A percentile compares a stretch with the other conserved stretches of the same genome.
Evolutionary conservation across 2,888 invertebrate genomes (phyloP).

Genomic region (Cephus pygmeus): DNA sequence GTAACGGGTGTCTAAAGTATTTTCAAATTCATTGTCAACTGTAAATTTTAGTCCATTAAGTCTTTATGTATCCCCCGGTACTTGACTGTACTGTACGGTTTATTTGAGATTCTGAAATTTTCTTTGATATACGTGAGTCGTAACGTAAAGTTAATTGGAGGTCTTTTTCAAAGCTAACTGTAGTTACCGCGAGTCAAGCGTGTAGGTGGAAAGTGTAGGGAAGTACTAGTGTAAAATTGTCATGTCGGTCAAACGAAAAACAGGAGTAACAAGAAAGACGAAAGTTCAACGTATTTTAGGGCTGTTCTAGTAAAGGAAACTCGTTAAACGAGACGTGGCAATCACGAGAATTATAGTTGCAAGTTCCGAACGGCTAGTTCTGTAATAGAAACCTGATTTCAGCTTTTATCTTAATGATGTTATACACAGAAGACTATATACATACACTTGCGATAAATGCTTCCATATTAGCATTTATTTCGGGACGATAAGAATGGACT

Average conservation of each 20-base stretch:
- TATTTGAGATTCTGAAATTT: neutral
- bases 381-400: neutral
- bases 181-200: neutral
- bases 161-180: neutral
- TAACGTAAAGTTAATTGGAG: no score
- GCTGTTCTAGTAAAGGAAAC: neutral
- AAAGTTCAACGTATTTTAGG: neutral
- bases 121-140: no score
- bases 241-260: neutral
- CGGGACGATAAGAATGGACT: neutral
- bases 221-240: neutral
- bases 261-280: neutral
- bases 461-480: neutral
- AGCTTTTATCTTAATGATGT: neutral
- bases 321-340: neutral
- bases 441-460: neutral
- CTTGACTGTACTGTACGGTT: neutral
- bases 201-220: neutral
- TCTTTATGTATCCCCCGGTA: neutral
- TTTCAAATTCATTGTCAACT: neutral
- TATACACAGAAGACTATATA: neutral
- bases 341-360: neutral
- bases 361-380: neutral
- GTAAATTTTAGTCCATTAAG: neutral
- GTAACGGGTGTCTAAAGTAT: neutral